These are phyloP conservation scores for Eupithecia exiguata DNA, from an alignment of 2,888 invertebrate species.

Conservation along the genomic window DNA sequence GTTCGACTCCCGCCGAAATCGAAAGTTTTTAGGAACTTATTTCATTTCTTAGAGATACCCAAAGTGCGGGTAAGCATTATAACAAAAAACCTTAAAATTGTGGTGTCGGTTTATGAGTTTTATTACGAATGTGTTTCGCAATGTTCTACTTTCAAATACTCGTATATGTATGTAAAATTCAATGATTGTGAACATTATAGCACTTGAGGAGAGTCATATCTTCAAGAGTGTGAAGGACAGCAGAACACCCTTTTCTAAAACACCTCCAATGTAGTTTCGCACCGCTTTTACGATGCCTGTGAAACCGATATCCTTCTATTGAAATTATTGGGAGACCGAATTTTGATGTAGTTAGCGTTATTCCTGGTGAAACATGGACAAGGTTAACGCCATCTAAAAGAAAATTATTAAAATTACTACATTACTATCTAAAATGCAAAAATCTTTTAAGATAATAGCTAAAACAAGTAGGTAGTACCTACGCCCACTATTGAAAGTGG, in stretches of 20 bases:
- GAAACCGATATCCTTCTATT: slow-evolving; percentile 2
- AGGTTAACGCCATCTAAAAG: background rate
- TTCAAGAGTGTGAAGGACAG: slow-evolving; percentile 11
- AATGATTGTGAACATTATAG: slow-evolving; percentile 14
- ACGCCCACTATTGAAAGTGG: too few relatives aligned
- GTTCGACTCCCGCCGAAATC: too few relatives aligned
- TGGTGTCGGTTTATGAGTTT: background rate
- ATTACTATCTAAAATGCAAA: too few relatives aligned
- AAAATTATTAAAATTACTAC: background rate
- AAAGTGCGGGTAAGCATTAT: too few relatives aligned
- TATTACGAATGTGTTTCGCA: background rate
- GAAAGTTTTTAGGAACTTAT: too few relatives aligned
- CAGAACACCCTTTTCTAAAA: slow-evolving; percentile 26
- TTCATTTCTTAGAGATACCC: too few relatives aligned
- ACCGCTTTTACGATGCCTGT: slow-evolving; percentile 11
- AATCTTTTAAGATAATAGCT: too few relatives aligned
- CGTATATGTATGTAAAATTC: background rate
- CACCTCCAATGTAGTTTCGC: slow-evolving; percentile 35
- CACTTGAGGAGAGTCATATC: slow-evolving; percentile 13
- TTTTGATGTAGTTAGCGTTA: background rate
- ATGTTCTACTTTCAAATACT: background rate
- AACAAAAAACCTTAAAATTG: too few relatives aligned
- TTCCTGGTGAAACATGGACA: background rate
- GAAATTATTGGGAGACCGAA: background rate
- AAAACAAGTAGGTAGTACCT: too few relatives aligned